Conservation (phyloP, 2,113 vertebrate species). For the Isurus oxyrinchus region DNA sequence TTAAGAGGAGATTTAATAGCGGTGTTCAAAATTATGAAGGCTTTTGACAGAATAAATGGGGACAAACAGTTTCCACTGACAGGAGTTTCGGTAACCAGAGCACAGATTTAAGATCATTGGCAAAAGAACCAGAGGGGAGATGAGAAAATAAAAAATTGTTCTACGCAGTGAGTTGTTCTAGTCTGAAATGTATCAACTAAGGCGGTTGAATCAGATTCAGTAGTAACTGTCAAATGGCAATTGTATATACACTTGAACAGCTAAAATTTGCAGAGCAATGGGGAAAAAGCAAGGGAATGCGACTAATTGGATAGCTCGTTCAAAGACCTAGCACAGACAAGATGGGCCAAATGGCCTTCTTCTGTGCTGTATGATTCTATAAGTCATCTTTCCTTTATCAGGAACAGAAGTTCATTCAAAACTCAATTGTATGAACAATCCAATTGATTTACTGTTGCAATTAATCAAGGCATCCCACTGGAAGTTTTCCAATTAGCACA, state of each 20-base stretch:
- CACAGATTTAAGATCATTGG: background rate
- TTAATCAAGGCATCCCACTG: background rate
- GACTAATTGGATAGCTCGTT: background rate
- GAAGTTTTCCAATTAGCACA: background rate
- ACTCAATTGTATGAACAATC: background rate
- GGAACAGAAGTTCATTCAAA: background rate
- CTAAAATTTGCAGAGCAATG: background rate
- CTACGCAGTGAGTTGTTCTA: background rate
- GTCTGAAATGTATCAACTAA: background rate
- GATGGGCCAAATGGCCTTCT: background rate
- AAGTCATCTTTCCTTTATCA: background rate
- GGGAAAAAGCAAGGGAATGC: background rate
- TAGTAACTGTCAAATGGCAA: background rate
- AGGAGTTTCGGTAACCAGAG: background rate
- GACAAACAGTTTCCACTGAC: background rate
- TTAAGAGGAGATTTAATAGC: background rate
- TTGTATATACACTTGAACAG: background rate
- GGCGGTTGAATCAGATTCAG: background rate
- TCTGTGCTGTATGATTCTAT: background rate
- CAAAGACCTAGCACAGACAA: background rate
- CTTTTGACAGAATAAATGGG: background rate
- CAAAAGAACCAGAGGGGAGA: background rate
- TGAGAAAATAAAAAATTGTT: background rate
- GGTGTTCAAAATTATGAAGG: background rate
- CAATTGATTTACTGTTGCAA: background rate